These are phyloP conservation scores for Cryptotis parvus DNA, from an alignment of 2,113 vertebrate genomes.

Conservation along the genomic window DNA sequence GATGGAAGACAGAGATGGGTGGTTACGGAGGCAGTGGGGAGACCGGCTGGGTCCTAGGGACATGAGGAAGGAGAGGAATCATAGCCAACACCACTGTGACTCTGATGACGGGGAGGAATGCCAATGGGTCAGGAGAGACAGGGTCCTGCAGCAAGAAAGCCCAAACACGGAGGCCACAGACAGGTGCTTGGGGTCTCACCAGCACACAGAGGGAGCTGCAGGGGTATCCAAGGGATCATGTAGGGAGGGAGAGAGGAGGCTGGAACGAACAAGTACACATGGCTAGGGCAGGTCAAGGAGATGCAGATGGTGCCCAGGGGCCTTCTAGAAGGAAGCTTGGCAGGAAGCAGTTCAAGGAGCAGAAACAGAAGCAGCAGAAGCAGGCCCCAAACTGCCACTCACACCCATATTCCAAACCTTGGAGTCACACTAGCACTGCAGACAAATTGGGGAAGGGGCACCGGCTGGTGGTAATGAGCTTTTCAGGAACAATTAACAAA, in stretches of 20 bases:
- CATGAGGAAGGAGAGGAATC: neutral
- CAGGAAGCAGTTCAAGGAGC: neutral
- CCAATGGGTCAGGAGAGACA: neutral
- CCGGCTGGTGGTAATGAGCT: no score
- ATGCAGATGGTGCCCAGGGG: neutral
- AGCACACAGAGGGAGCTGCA: no score
- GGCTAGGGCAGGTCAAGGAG: neutral
- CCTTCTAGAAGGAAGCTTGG: neutral
- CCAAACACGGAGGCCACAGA: no score
- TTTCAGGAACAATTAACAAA: no score
- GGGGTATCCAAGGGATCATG: neutral
- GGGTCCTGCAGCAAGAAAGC: no score
- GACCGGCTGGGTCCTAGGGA: no score
- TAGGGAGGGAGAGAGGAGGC: neutral
- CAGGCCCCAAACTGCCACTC: no score
- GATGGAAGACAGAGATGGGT: no score
- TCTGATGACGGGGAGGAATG: neutral
- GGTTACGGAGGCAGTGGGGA: neutral
- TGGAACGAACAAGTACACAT: neutral
- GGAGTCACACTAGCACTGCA: neutral
- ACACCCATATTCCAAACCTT: neutral
- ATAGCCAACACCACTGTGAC: neutral
- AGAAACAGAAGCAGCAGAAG: neutral
- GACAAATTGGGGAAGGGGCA: neutral
- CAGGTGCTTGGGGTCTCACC: neutral